These are phyloP conservation scores for Helicoverpa armigera DNA, from an alignment of 1,140 invertebrate species.

Conservation along the genomic window DNA sequence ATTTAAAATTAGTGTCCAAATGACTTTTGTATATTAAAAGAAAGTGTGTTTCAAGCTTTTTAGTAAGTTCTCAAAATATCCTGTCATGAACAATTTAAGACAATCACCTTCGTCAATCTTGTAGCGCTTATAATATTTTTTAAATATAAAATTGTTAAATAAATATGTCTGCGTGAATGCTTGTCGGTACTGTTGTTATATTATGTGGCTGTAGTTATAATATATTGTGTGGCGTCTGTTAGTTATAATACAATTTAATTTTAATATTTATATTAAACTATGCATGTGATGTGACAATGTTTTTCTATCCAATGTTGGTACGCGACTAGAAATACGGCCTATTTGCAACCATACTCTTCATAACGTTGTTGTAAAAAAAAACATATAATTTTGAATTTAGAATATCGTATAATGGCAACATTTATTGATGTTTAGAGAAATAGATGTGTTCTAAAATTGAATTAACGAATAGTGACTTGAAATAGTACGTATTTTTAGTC, in stretches of 20 bases:
- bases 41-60: slow-evolving; percentile 5
- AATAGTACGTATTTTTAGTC: slow-evolving; percentile 23
- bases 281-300: slow-evolving; percentile 27
- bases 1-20: neutral
- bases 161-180: slow-evolving; percentile 21
- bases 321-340: slow-evolving; percentile 30
- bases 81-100: slow-evolving; percentile 14
- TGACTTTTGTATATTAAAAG: neutral
- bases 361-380: slow-evolving; percentile 20
- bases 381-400: slow-evolving; percentile 20
- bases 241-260: slow-evolving; percentile 16
- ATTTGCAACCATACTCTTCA: neutral
- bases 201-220: slow-evolving; percentile 31
- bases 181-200: slow-evolving; percentile 38
- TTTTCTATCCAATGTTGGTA: slow-evolving; percentile 11
- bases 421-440: slow-evolving; percentile 19
- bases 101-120: slow-evolving; percentile 49
- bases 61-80: slow-evolving; percentile 7
- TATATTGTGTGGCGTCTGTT: slow-evolving; percentile 31
- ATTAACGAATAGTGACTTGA: slow-evolving; percentile 15
- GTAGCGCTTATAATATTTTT: slow-evolving; percentile 38
- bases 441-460: slow-evolving; percentile 29
- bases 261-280: neutral
- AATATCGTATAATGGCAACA: slow-evolving; percentile 1
- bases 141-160: slow-evolving; percentile 38